These are phyloP conservation scores for Euleptes europaea DNA, from an alignment of 2,113 vertebrate genomes.

Conservation along the genomic window DNA sequence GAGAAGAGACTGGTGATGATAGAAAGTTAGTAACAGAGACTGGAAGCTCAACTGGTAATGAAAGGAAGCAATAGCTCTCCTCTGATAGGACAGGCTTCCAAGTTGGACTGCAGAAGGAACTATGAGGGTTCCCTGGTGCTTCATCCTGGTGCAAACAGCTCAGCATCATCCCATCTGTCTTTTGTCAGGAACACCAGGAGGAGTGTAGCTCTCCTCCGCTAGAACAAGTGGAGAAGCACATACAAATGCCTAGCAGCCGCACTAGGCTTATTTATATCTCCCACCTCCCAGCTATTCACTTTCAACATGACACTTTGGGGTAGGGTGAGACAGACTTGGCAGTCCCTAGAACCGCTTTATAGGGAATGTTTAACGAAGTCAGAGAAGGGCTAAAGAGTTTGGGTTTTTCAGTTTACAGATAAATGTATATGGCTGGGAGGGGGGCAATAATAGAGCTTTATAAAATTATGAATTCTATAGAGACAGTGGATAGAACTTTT, in stretches of 20 bases:
- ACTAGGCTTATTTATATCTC: too few relatives aligned
- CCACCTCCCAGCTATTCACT: too few relatives aligned
- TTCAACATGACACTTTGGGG: too few relatives aligned
- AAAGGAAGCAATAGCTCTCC: constrained; percentile 9
- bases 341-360: too few relatives aligned
- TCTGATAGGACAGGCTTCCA: neutral
- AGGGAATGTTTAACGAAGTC: too few relatives aligned
- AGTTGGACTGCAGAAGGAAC: neutral
- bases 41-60: constrained; percentile 20
- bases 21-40: constrained; percentile 40
- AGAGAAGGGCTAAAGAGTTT: too few relatives aligned
- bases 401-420: too few relatives aligned
- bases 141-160: neutral
- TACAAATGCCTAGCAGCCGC: neutral
- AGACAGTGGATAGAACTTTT: too few relatives aligned
- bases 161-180: neutral
- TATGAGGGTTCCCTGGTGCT: neutral
- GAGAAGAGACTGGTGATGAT: fast-evolving
- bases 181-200: neutral
- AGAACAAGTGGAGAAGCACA: neutral
- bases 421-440: too few relatives aligned
- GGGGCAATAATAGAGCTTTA: too few relatives aligned
- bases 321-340: too few relatives aligned
- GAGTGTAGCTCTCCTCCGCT: neutral
- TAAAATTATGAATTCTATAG: too few relatives aligned